Percentiles rank a stretch among this genome's conserved stretches.
Evolutionary conservation across 1,140 invertebrate genomes (phyloP).

Genomic region (Drosophila novamexicana): DNA sequence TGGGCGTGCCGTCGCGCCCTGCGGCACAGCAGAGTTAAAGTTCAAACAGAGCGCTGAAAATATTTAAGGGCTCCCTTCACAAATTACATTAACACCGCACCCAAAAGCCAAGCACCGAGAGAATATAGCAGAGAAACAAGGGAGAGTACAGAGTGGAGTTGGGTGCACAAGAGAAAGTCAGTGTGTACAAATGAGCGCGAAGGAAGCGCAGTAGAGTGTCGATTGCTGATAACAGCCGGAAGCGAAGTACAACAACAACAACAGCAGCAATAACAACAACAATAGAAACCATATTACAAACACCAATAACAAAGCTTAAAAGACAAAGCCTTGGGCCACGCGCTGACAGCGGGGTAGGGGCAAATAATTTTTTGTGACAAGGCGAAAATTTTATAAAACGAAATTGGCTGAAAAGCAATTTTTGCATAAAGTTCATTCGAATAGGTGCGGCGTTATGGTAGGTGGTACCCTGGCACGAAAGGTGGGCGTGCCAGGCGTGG

Average conservation of each 20-base stretch:
- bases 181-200: slow-evolving; percentile 47
- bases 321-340: slow-evolving; percentile 59
- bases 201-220: slow-evolving; percentile 69
- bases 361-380: slow-evolving; percentile 52
- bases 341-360: slow-evolving; percentile 1
- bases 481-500: slow-evolving; percentile 42
- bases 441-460: slow-evolving; percentile 52
- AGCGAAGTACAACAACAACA: slow-evolving; percentile 62
- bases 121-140: slow-evolving; percentile 1
- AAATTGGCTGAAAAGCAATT: slow-evolving; percentile 75
- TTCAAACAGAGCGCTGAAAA: slow-evolving; percentile 73
- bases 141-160: slow-evolving; percentile 10
- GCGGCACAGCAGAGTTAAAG: slow-evolving; percentile 49
- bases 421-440: slow-evolving; percentile 55
- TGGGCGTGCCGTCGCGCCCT: slow-evolving; percentile 37
- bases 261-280: slow-evolving; percentile 16
- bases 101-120: slow-evolving; percentile 37
- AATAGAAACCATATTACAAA: slow-evolving; percentile 27
- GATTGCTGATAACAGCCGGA: slow-evolving; percentile 81
- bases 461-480: too few relatives aligned
- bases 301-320: slow-evolving; percentile 61
- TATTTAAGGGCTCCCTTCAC: slow-evolving; percentile 55
- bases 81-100: slow-evolving; percentile 80
- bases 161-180: slow-evolving; percentile 2
- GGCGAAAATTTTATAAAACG: slow-evolving; percentile 55